Conservation (phyloP, 2,113 vertebrate species). For the Candoia aspera region DNA sequence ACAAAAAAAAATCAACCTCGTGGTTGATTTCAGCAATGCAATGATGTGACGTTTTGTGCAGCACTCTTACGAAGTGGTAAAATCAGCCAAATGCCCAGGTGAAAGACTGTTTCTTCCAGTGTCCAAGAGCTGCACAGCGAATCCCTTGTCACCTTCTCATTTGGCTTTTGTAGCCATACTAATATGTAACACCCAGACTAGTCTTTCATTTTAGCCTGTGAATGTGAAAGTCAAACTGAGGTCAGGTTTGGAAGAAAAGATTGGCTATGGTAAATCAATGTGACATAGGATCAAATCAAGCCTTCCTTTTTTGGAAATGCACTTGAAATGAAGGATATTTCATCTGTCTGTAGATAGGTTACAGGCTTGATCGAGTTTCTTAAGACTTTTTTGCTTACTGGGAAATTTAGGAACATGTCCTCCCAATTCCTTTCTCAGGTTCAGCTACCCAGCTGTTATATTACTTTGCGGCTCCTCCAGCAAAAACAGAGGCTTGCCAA, state of each 20-base stretch:
- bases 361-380: neutral
- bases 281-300: fast-evolving
- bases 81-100: neutral
- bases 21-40: neutral
- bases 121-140: neutral
- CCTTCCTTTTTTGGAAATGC: slow-evolving; percentile 6
- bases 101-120: neutral
- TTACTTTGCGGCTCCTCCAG: neutral
- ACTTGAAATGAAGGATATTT: neutral
- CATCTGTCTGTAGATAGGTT: neutral
- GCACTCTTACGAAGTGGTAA: fast-evolving
- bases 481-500: slow-evolving; percentile 3
- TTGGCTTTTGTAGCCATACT: neutral
- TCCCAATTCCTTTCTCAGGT: neutral
- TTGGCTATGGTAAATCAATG: neutral
- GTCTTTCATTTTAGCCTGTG: neutral
- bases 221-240: slow-evolving; percentile 21
- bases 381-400: neutral
- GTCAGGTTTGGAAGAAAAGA: neutral
- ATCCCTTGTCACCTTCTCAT: neutral
- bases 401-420: neutral
- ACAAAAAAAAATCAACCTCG: neutral
- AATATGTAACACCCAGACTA: neutral
- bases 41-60: neutral
- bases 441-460: neutral